Base-by-base conservation (phyloP, 2,113 vertebrate genomes). In the Arothron firmamentum region DNA sequence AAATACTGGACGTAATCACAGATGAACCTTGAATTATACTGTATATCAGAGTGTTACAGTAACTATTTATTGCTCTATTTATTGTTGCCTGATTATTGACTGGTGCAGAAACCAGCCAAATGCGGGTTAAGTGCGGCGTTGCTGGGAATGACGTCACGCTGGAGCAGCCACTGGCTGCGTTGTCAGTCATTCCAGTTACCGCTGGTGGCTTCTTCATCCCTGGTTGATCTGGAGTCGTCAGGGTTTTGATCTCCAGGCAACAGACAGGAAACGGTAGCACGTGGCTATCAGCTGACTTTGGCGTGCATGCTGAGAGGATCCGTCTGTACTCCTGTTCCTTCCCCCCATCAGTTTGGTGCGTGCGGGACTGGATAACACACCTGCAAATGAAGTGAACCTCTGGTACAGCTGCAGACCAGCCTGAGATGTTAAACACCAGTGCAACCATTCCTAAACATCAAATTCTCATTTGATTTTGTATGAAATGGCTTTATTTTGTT, bases 21-120 rank as follows among this genome's bases (percentile, higher is more conserved):
- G 70, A 74, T 74, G 53, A 74, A 83, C 67, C 75, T 82, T 74
- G 57, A 75, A 67, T n/a, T 81, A 75, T 74, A 20, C 55, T 77
- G 81, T 80, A 79, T 72, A 82, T 75, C 61, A 80, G 75, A 88
- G 74, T 80, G 62, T 82, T 74, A 79, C 53, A 72, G 69, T 67
- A 74, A 60, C n/a, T 82, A 82, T 87, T 86, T 82, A 85, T 83
- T 52, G 42, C 79, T 71, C 48, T 78, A 81, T 70, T 79, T 76
- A 74, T 78, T 62, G 62, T 69, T 62, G 62, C 74, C 77, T 65
- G 72, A 75, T 74, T 75, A 65, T 65, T 84, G 71, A 72, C 70
- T 59, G 65, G 64, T 62, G 56, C 34, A 45, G 23, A 21, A 19
- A 23, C 25, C 52, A 4, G 59, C 16, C 2, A 56, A 49, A 34